Conservation (phyloP, 2,797 vertebrate species). For the Poeciliopsis paucimaculata region DNA sequence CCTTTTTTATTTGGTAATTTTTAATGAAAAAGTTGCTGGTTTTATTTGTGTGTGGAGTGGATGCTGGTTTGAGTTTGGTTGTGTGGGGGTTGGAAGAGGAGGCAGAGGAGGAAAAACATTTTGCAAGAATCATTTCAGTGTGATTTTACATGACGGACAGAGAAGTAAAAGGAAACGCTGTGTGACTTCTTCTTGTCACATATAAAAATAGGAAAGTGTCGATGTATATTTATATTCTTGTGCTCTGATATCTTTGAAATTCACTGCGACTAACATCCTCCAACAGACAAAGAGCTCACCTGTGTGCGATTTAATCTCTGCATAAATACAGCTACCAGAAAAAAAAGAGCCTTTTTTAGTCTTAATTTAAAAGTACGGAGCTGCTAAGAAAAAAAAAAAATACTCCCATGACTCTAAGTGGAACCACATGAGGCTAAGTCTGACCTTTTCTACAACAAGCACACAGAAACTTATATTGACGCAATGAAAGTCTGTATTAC, state of each 20-base stretch:
- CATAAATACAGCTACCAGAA: background rate
- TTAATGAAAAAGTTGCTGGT: background rate
- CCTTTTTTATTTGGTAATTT: background rate
- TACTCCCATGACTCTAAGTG: background rate
- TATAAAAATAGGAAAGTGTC: background rate
- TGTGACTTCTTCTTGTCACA: background rate
- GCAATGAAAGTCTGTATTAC: background rate
- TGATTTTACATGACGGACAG: background rate
- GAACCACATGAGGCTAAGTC: background rate
- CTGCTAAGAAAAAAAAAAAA: background rate
- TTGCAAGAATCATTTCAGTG: background rate
- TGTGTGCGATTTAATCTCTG: background rate
- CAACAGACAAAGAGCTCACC: background rate
- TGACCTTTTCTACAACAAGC: background rate
- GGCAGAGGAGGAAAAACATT: background rate
- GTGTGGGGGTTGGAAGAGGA: background rate
- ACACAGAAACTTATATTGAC: background rate
- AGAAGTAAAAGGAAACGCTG: background rate
- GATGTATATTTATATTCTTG: background rate
- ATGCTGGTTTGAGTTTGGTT: background rate
- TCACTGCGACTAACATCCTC: background rate
- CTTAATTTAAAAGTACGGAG: background rate
- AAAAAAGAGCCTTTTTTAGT: background rate
- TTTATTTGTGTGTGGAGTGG: background rate
- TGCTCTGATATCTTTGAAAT: background rate